Conservation (phyloP, 2,113 vertebrate species). For the Gymnocephalus cernua region DNA sequence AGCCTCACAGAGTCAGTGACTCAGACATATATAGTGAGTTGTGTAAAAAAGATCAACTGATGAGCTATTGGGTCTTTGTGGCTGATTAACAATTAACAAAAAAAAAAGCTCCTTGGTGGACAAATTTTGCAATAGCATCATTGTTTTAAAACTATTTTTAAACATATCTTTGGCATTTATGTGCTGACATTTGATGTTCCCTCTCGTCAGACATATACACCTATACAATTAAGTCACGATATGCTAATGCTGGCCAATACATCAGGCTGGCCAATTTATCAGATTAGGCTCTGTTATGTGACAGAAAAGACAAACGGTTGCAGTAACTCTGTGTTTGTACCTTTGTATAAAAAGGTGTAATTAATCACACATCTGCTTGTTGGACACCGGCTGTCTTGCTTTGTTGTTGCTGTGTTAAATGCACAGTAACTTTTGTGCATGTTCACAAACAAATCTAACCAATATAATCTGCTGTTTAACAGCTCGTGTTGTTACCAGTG, state of each 20-base stretch:
- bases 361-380: constrained; percentile 18
- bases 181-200: background rate
- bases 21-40: too few species aligned
- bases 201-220: background rate
- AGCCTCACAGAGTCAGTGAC: background rate
- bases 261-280: background rate
- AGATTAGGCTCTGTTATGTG: background rate
- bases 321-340: constrained; percentile 3
- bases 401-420: background rate
- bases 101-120: background rate
- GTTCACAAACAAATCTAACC: constrained; percentile 38
- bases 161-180: background rate
- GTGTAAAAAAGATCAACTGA: background rate
- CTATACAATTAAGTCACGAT: background rate
- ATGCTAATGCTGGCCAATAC: background rate
- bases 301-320: background rate
- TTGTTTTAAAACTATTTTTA: background rate
- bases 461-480: constrained; percentile 39
- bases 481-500: constrained; percentile 40
- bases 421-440: constrained; percentile 5
- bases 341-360: background rate
- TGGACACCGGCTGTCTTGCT: constrained; percentile 20
- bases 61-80: background rate
- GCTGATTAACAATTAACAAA: background rate
- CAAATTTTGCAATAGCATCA: background rate